Percentiles rank a stretch among this genome's conserved stretches.
These are phyloP conservation scores for Villa cingulata DNA, from an alignment of 2,888 invertebrate genomes.

Conservation along the genomic window DNA sequence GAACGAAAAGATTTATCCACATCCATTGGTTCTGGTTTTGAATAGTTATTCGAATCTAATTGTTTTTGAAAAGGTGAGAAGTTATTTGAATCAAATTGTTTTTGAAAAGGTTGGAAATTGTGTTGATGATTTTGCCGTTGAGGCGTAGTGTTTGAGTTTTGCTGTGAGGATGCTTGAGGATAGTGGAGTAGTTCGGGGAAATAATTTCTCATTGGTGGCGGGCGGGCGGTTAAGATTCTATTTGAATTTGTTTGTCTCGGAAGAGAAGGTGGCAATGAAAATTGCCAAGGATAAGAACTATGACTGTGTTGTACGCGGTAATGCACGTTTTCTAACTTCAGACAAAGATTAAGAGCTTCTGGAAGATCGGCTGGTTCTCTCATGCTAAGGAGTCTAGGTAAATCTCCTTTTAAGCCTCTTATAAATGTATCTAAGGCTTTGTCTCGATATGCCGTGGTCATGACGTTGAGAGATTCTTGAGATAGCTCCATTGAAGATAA, in stretches of 20 bases:
- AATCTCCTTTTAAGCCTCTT: constrained; percentile 12
- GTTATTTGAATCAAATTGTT: too few species aligned
- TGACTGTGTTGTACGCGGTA: background rate
- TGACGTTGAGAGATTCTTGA: background rate
- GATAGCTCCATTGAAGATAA: too few species aligned
- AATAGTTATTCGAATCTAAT: too few species aligned
- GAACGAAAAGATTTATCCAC: background rate
- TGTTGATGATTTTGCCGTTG: background rate
- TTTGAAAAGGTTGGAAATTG: background rate
- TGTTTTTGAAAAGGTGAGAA: too few species aligned
- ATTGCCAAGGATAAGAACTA: too few species aligned
- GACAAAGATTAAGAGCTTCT: constrained; percentile 9
- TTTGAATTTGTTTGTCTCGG: background rate
- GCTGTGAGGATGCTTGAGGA: background rate
- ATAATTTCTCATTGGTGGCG: too few species aligned
- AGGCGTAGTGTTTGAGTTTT: background rate
- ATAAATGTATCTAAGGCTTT: background rate
- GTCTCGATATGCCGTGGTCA: background rate
- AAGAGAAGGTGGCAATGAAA: too few species aligned
- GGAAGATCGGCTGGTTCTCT: constrained; percentile 10
- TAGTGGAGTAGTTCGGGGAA: background rate
- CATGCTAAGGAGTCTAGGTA: constrained; percentile 13
- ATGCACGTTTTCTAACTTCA: constrained; percentile 10
- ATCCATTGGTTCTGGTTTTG: background rate
- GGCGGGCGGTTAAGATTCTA: too few species aligned